These are phyloP conservation scores for Pyrochroa serraticornis DNA, from an alignment of 2,888 invertebrate genomes.

Conservation along the genomic window DNA sequence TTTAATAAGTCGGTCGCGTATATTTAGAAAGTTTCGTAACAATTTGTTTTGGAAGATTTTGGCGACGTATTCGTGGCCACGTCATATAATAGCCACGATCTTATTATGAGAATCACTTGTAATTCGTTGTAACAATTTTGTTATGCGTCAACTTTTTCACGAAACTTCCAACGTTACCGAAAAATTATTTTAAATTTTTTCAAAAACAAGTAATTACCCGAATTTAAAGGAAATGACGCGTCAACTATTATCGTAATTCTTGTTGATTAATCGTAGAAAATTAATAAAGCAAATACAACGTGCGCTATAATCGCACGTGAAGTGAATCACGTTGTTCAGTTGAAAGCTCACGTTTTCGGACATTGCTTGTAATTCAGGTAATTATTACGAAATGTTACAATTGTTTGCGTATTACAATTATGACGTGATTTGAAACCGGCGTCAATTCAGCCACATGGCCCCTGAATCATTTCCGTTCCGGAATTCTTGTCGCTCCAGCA, in stretches of 20 bases:
- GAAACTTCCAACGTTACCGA: slow-evolving; percentile 3
- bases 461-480: slow-evolving; percentile 42
- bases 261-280: no score
- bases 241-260: no score
- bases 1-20: slow-evolving; percentile 37
- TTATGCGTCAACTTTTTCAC: slow-evolving; percentile 25
- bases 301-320: slow-evolving; percentile 26
- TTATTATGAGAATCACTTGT: slow-evolving; percentile 7
- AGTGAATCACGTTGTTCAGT: slow-evolving; percentile 36
- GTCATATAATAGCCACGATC: slow-evolving; percentile 30
- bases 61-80: slow-evolving; percentile 35
- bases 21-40: slow-evolving; percentile 44
- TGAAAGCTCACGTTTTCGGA: slow-evolving; percentile 26
- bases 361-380: slow-evolving; percentile 25
- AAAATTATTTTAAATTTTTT: no score
- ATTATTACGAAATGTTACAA: slow-evolving; percentile 25
- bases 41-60: slow-evolving; percentile 41
- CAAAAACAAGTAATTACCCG: no score
- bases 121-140: slow-evolving; percentile 3
- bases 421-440: slow-evolving; percentile 18
- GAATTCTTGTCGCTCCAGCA: slow-evolving; percentile 37
- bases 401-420: neutral
- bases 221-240: no score
- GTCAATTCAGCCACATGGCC: slow-evolving; percentile 27
- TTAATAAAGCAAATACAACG: no score